These are phyloP conservation scores for Mesocentrotus franciscanus DNA, from an alignment of 53 echinoderm and acorn worm species.

Conservation along the genomic window DNA sequence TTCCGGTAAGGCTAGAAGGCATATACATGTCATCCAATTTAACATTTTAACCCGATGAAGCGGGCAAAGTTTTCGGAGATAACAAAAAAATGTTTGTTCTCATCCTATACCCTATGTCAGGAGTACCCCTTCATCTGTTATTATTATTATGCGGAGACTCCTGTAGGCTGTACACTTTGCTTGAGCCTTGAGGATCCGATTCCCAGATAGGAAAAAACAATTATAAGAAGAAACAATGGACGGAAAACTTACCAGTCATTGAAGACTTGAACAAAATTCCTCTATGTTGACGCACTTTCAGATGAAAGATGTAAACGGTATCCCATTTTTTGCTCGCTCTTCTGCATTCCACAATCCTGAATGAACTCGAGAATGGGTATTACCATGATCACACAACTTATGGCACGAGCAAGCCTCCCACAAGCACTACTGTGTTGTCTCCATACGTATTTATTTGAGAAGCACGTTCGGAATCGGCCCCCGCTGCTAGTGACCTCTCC, in stretches of 20 bases:
- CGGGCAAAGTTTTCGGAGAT: too few species aligned
- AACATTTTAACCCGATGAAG: too few species aligned
- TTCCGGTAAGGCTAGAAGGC: too few species aligned
- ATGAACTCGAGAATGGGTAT: not conserved
- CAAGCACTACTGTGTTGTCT: not conserved
- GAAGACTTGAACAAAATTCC: not conserved
- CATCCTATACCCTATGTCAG: too few species aligned
- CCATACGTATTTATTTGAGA: not conserved
- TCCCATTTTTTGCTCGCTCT: not conserved
- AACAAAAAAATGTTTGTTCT: too few species aligned
- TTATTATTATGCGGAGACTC: too few species aligned
- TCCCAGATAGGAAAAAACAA: too few species aligned
- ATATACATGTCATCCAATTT: too few species aligned
- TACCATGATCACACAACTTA: not conserved
- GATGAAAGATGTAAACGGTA: not conserved
- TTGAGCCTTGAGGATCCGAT: too few species aligned
- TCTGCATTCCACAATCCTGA: not conserved
- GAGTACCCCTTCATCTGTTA: too few species aligned
- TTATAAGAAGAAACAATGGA: not conserved
- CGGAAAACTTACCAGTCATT: conserved; percentile 8
- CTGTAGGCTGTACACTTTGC: too few species aligned
- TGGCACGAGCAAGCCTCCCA: not conserved
- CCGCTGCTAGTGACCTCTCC: conserved; percentile 16
- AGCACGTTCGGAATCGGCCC: conserved; percentile 2
- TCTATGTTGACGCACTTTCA: not conserved